A percentile compares a stretch with the other conserved stretches of the same genome.
Evolutionary conservation across 2,797 vertebrate species (phyloP).

Genomic region (Crypturellus tataupa): DNA sequence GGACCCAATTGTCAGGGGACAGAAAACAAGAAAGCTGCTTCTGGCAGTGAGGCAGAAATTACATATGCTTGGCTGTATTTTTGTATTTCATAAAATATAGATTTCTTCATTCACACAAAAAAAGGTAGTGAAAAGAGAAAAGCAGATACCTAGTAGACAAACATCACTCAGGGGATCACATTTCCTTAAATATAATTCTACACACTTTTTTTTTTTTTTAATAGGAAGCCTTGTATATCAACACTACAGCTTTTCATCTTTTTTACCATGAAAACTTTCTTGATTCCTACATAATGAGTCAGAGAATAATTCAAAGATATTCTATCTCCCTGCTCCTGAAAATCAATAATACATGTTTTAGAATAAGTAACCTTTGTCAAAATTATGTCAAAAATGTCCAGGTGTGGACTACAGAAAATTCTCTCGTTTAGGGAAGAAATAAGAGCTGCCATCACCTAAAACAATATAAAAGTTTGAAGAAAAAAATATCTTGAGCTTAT

Average conservation of each 20-base stretch:
- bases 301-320: slow-evolving; percentile 9
- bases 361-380: background rate
- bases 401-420: background rate
- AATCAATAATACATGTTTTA: background rate
- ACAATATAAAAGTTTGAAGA: background rate
- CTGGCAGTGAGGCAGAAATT: slow-evolving; percentile 12
- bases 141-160: background rate
- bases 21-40: background rate
- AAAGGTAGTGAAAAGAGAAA: background rate
- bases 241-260: background rate
- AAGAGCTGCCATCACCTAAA: background rate
- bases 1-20: background rate
- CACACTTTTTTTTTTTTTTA: background rate
- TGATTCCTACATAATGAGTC: background rate
- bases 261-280: background rate
- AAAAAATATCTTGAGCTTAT: background rate
- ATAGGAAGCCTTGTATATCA: background rate
- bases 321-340: slow-evolving; percentile 39
- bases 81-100: slow-evolving; percentile 1
- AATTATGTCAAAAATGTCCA: slow-evolving; percentile 16
- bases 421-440: background rate
- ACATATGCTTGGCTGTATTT: slow-evolving; percentile 20
- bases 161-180: background rate
- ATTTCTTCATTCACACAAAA: slow-evolving; percentile 19
- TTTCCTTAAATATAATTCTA: background rate